Evolutionary conservation across 53 echinoderm and acorn worm genomes (phyloP), one percentile per base, ranked within the genome.

Genomic region (Paracentrotus lividus): DNA sequence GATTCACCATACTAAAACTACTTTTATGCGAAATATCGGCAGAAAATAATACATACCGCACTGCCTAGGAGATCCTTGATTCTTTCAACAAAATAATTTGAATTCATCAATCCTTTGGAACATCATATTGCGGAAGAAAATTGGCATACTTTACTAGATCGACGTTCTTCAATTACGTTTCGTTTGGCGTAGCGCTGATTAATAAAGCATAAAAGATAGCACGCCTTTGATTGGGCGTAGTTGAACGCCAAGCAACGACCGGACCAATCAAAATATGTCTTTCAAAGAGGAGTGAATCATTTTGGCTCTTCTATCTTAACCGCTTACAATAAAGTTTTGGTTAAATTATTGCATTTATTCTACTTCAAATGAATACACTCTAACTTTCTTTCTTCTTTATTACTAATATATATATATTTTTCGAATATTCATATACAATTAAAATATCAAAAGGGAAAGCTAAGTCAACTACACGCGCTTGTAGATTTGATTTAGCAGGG

Each of bases 51-150:
- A 88, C 88, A 23, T 88, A 88, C 88, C 88, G 59, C 88, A 88
- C 58, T 88, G 54, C 88, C 88, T 88, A 88, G 14, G 32, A 88
- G 59, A 88, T 88, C 88, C 54, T 88, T 88, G 38, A 88, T 88
- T 56, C 88, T 52, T 88, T 88, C 88, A 38, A 88, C 88, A 38
- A 88, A 88, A 14, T 88, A 34, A 56, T 31, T 34, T 34, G 88
- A 32, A 57, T 51, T 55, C 88, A 88, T 88, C 54, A 88, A 88
- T 9, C 47, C n/a, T 49, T n/a, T 26, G 18, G 13, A 51, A 85
- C 85, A 26, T 49, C 85, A 85, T 85, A 85, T 49, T 49, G 31
- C 26, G 27, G 85, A 23, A 9, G 20, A 49, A 85, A 85, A 18
- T 4, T 57, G 57, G 20, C 84, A 49, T 85, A 51, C 49, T 85